These are phyloP conservation scores for Notolepis coatsorum DNA, from an alignment of 2,797 vertebrate species.

Conservation along the genomic window DNA sequence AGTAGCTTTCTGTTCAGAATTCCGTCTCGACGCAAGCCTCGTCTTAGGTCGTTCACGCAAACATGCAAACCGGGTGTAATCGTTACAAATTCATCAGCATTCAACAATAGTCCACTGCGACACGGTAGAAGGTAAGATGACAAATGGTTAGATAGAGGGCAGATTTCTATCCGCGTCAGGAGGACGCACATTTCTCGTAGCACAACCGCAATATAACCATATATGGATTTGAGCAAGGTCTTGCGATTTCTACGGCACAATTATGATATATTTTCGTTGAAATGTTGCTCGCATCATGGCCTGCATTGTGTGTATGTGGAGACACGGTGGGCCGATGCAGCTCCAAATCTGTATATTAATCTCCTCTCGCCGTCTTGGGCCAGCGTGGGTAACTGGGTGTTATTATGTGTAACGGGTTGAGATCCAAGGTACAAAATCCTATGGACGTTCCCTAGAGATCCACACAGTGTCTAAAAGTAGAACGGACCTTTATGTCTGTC, in stretches of 20 bases:
- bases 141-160: no score
- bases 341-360: constrained; percentile 47
- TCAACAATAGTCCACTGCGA: background rate
- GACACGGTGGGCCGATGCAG: constrained; percentile 11
- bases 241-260: constrained; percentile 1
- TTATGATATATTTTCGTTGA: no score
- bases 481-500: no score
- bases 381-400: constrained; percentile 15
- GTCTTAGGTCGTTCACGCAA: constrained; percentile 26
- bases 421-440: no score
- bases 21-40: background rate
- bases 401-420: no score
- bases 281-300: background rate
- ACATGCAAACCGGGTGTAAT: background rate
- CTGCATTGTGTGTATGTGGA: background rate
- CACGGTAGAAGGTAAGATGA: constrained; percentile 51
- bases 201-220: constrained; percentile 58
- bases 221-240: constrained; percentile 58
- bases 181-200: no score
- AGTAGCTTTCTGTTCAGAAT: constrained; percentile 38
- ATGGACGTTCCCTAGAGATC: no score
- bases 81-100: background rate
- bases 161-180: no score
- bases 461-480: no score
- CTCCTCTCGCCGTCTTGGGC: constrained; percentile 21